Base-by-base conservation (phyloP, 2,888 invertebrate genomes). In the Adelphocoris suturalis region DNA sequence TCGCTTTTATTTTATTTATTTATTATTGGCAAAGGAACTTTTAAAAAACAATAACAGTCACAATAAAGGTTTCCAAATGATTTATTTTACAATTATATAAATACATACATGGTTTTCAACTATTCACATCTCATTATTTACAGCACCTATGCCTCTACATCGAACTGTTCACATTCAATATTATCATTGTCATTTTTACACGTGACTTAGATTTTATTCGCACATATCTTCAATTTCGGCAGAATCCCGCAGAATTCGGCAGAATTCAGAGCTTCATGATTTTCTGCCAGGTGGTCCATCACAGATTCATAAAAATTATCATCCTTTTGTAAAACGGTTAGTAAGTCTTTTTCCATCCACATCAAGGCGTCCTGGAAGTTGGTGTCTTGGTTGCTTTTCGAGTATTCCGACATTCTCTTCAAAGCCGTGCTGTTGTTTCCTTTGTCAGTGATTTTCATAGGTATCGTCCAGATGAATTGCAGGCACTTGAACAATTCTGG, bases 291-390 rank as follows among this genome's bases (percentile, higher is more conserved):
- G 19, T 27, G 23, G 28, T 75, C 7, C 7, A 75, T 75, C 75
- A 75, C 75, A 75, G 75, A 27, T 19, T 16, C 75, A 19, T 75
- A 75, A 75, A 75, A 75, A 1, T n/a, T 3, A 9, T 75, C 19
- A 2, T 75, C 19, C 12, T 75, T 1, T n/a, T 75, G 75, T 12
- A 75, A 28, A 12, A 1, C n/a, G 7, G 75, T 28, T 2, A 75
- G 75, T 12, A 28, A 5, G 28, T 37, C 13, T 80, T 46, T 80
- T 37, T 80, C 80, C 46, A 80, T 11, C 80, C 80, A 80, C n/a
- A 80, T 37, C 11, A 80, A 28, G n/a, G 37, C 80, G 37, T 80
- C 7, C 75, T 14, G 75, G 28, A 28, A 75, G n/a, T 28, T 19
- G 7, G n/a, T 13, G 16, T 75, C n/a, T 9, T 14, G 13, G 7